Evolutionary conservation across 30 jellyfish, hydroid and myxozoan genomes (phyloP).

Genomic region (Cassiopea andromeda): DNA sequence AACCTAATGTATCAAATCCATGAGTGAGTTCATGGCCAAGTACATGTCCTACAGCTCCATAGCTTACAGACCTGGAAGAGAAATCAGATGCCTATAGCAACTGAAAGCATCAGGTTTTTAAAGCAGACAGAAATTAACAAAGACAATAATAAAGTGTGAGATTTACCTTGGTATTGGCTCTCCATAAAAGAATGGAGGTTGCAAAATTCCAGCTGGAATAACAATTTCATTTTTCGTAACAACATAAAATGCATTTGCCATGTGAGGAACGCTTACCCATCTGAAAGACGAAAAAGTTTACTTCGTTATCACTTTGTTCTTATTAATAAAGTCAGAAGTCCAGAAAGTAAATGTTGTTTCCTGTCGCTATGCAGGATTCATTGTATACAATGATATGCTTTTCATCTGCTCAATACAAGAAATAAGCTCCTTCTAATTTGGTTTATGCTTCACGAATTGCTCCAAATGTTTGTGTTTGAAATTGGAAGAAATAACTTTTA

Average conservation of each 20-base stretch:
- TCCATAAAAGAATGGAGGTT: constrained; percentile 96
- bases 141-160: neutral
- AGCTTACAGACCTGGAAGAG: constrained; percentile 88
- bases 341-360: neutral
- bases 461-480: too few relatives aligned
- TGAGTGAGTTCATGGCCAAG: constrained; percentile 98
- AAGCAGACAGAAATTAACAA: neutral
- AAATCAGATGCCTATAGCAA: neutral
- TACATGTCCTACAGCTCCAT: constrained; percentile 99
- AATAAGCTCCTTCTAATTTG: too few relatives aligned
- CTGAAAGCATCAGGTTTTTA: neutral
- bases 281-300: constrained; percentile 37
- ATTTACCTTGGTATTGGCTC: constrained; percentile 96
- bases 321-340: too few relatives aligned
- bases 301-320: neutral
- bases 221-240: constrained; percentile 98
- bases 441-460: too few relatives aligned
- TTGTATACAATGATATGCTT: neutral
- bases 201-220: constrained; percentile 98
- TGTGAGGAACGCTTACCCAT: constrained; percentile 99
- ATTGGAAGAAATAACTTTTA: too few relatives aligned
- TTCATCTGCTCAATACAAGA: neutral
- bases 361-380: neutral
- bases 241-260: constrained; percentile 99
- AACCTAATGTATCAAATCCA: constrained; percentile 98